Evolutionary conservation across 2,888 invertebrate species (phyloP), one percentile per base, ranked within the genome.

Genomic region (Cybosia mesomella): DNA sequence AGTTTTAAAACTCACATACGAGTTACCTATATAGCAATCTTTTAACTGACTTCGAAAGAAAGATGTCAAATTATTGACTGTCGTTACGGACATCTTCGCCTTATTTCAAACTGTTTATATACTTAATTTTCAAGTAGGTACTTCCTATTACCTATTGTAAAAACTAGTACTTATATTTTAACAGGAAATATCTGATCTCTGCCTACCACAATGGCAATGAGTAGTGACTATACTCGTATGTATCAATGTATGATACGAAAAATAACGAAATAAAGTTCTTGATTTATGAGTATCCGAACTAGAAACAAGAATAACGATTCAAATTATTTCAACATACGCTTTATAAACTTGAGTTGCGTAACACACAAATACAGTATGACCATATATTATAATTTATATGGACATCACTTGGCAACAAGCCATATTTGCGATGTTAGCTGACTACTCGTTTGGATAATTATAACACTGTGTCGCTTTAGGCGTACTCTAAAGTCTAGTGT

Each of bases 321-420:
- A 66, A 67, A 32, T 61, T 55, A 57, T 61, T 34, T 64, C 53
- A 67, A 58, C 58, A 66, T 22, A 21, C 55, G 49, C 63, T 64
- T 59, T 70, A 62, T 62, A 58, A 61, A 60, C 64, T 54, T 53
- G 21, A 4, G 28, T 68, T 72, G 61, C 64, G 71, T 66, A 68
- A 72, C 58, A 71, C 28, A n/a, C 61, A 70, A 66, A 64, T 49
- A 60, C n/a, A 13, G 4, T 11, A 13, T 64, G 55, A 65, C 49
- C 53, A 22, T 69, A 61, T 64, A 61, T 67, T 67, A 67, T 58
- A 53, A 58, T 61, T 61, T 18, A 36, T 43, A 71, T 68, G 62
- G 57, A 58, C 54, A 54, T 58, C 28, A 11, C 57, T 74, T 71
- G 73, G 73, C 73, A 39, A 1, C 2, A 11, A 18, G 69, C 73